Conservation (phyloP, 2,888 invertebrate species). For the Fragum fragum region DNA sequence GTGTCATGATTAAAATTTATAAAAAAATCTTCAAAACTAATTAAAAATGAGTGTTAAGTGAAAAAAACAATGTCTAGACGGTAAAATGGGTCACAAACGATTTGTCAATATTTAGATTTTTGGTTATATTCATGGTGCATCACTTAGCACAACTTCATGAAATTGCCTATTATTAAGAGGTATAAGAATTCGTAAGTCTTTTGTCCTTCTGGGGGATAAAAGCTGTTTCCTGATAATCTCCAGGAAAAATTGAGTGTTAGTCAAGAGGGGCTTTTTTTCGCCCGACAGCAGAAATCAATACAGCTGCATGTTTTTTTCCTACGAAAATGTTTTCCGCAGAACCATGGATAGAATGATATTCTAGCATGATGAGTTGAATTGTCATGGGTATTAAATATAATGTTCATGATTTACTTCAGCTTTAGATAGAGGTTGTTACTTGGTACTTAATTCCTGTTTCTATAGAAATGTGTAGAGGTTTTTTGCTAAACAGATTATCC, state of each 20-base stretch:
- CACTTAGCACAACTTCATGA: not conserved
- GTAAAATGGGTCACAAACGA: too few species aligned
- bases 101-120: too few species aligned
- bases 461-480: too few species aligned
- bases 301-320: constrained; percentile 15
- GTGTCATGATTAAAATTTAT: too few species aligned
- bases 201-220: constrained; percentile 1
- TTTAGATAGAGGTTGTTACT: not conserved
- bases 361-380: constrained; percentile 50
- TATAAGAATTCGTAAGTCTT: constrained; percentile 13
- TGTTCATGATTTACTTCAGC: constrained; percentile 19
- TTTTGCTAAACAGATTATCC: too few species aligned
- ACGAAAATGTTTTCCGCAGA: constrained; percentile 4
- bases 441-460: too few species aligned
- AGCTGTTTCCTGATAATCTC: constrained; percentile 15
- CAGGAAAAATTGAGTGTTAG: constrained; percentile 20
- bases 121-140: not conserved
- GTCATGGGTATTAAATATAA: constrained; percentile 47
- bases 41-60: too few species aligned
- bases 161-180: constrained; percentile 5
- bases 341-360: constrained; percentile 37
- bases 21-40: too few species aligned
- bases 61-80: too few species aligned
- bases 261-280: constrained; percentile 8
- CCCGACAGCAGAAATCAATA: constrained; percentile 27